Conservation (phyloP, 2,888 invertebrate species). For the Oligia latruncula region DNA sequence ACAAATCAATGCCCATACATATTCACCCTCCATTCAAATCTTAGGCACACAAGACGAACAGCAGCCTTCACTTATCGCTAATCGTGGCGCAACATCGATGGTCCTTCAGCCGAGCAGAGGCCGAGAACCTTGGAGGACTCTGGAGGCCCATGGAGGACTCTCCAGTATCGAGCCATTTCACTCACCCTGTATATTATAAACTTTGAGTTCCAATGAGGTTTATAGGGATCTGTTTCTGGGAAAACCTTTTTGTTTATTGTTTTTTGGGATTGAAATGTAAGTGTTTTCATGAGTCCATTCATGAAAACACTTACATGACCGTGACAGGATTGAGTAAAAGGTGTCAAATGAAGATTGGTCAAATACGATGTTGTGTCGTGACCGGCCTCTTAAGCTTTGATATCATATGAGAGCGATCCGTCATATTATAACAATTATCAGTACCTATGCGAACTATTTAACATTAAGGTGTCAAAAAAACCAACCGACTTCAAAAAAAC, state of each 20-base stretch:
- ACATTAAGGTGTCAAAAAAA: no score
- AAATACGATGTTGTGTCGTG: neutral
- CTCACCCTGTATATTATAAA: slow-evolving; percentile 64
- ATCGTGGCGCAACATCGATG: slow-evolving; percentile 65
- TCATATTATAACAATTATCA: neutral
- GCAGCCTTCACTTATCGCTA: slow-evolving; percentile 64
- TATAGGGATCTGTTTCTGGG: neutral
- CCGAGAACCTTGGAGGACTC: slow-evolving; percentile 52
- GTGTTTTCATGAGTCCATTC: neutral
- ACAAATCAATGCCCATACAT: slow-evolving; percentile 56
- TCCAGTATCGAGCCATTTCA: slow-evolving; percentile 62
- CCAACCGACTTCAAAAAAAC: no score
- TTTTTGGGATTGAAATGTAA: neutral
- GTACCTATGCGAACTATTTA: no score
- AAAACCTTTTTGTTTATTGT: slow-evolving; percentile 2
- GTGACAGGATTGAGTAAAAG: neutral
- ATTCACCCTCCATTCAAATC: slow-evolving; percentile 64
- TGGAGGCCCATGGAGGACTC: slow-evolving; percentile 49
- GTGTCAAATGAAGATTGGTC: neutral
- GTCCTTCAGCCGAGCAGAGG: slow-evolving; percentile 55
- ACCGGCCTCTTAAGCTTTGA: neutral
- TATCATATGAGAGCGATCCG: neutral
- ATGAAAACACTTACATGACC: no score
- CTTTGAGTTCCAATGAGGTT: slow-evolving; percentile 34
- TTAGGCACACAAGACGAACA: slow-evolving; percentile 66